Conservation (phyloP, 2,888 invertebrate species). For the Girardia tigrina region DNA sequence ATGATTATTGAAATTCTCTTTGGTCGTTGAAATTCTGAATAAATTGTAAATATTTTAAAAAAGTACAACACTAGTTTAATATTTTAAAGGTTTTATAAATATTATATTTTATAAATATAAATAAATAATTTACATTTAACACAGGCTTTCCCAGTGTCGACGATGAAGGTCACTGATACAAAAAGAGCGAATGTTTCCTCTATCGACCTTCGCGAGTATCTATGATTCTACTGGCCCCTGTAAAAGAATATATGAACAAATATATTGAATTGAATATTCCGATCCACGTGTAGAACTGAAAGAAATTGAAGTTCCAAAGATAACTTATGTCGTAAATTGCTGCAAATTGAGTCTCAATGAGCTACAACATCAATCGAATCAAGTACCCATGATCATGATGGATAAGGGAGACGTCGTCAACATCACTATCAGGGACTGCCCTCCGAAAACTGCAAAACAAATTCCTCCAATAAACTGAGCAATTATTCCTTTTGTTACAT, state of each 20-base stretch:
- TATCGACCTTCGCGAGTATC: constrained; percentile 46
- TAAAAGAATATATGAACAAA: neutral
- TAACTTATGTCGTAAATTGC: neutral
- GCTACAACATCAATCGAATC: too few relatives aligned
- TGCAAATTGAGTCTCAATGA: too few relatives aligned
- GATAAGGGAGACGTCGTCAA: constrained; percentile 57
- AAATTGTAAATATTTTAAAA: too few relatives aligned
- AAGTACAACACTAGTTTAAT: too few relatives aligned
- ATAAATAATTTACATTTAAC: constrained; percentile 50
- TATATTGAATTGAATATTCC: neutral
- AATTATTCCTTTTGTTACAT: constrained; percentile 53
- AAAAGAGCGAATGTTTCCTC: constrained; percentile 58
- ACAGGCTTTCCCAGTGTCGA: constrained; percentile 55
- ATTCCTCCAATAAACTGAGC: constrained; percentile 56
- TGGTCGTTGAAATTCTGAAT: too few relatives aligned
- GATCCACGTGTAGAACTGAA: neutral
- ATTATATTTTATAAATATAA: neutral
- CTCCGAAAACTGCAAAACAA: constrained; percentile 54
- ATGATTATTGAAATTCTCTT: too few relatives aligned
- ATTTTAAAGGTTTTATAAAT: too few relatives aligned
- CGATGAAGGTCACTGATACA: constrained; percentile 56
- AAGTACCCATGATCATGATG: constrained; percentile 55
- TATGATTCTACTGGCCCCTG: neutral
- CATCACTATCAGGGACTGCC: constrained; percentile 56
- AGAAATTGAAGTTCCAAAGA: neutral